Conservation (phyloP, 2,797 vertebrate species). For the Tragopan temminckii region DNA sequence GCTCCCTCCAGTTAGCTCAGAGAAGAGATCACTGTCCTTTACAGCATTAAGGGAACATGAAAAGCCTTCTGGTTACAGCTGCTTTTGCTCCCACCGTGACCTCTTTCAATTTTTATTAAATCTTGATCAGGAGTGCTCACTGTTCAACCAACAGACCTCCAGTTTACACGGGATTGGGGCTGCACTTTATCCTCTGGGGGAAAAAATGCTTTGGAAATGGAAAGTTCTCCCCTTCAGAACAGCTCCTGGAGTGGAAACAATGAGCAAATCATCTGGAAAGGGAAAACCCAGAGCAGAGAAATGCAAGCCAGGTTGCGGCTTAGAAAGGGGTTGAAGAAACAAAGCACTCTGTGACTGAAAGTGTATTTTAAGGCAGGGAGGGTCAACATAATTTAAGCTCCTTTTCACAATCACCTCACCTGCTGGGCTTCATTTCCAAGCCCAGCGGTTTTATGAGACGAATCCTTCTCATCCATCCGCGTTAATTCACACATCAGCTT, state of each 20-base stretch:
- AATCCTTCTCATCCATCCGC: background rate
- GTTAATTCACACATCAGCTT: background rate
- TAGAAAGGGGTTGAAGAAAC: background rate
- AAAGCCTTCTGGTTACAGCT: constrained; percentile 4
- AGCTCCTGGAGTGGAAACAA: constrained; percentile 37
- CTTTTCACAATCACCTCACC: background rate
- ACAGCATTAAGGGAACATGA: background rate
- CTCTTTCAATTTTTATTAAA: constrained; percentile 1
- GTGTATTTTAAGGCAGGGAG: background rate
- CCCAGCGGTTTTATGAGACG: background rate
- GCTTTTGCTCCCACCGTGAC: background rate
- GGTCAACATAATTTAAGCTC: background rate
- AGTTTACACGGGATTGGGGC: background rate
- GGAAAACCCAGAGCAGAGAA: background rate
- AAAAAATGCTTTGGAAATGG: background rate
- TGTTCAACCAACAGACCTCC: background rate
- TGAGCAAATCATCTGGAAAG: constrained; percentile 17
- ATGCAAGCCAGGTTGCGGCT: background rate
- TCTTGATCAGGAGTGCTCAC: background rate
- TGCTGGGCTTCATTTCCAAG: background rate
- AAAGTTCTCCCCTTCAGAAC: background rate
- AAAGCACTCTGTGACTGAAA: background rate
- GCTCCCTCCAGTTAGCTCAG: background rate
- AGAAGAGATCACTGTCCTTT: background rate
- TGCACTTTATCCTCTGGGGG: background rate